Conservation (phyloP, 1,140 invertebrate species). For the Pachyrhynchus sulphureomaculatus region DNA sequence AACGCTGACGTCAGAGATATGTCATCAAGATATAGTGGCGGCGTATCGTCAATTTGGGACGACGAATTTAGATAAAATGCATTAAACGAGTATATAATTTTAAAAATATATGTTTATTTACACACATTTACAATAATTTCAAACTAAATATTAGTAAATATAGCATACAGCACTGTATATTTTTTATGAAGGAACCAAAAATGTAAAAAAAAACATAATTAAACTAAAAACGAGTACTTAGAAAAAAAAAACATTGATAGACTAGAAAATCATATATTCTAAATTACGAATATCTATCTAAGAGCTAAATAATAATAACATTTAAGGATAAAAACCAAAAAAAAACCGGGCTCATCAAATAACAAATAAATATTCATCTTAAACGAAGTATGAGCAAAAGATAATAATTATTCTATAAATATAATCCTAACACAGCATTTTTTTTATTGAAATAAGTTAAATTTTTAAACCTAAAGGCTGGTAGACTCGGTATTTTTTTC, state of each 20-base stretch:
- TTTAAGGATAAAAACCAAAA: slow-evolving; percentile 2
- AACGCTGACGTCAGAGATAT: not conserved
- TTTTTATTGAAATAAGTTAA: too few species aligned
- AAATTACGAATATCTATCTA: slow-evolving; percentile 20
- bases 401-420: slow-evolving; percentile 27
- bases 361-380: slow-evolving; percentile 21
- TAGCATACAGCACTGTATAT: slow-evolving; percentile 20
- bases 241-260: slow-evolving; percentile 38
- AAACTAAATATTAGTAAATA: slow-evolving; percentile 25
- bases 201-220: slow-evolving; percentile 27
- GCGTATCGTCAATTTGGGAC: too few species aligned
- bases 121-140: slow-evolving; percentile 38
- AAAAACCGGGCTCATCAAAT: slow-evolving; percentile 1
- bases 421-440: slow-evolving; percentile 38
- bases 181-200: slow-evolving; percentile 22
- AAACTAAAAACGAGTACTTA: slow-evolving; percentile 33
- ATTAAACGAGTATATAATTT: slow-evolving; percentile 12
- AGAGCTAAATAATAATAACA: not conserved
- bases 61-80: too few species aligned
- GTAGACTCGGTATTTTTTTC: too few species aligned
- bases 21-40: too few species aligned
- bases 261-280: slow-evolving; percentile 39
- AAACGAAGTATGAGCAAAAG: slow-evolving; percentile 32
- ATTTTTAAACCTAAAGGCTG: too few species aligned
- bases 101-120: slow-evolving; percentile 41